Percentiles rank a stretch among this genome's conserved stretches.
Conservation (phyloP, 2,888 invertebrate genomes). For the Lithophane socia region DNA sequence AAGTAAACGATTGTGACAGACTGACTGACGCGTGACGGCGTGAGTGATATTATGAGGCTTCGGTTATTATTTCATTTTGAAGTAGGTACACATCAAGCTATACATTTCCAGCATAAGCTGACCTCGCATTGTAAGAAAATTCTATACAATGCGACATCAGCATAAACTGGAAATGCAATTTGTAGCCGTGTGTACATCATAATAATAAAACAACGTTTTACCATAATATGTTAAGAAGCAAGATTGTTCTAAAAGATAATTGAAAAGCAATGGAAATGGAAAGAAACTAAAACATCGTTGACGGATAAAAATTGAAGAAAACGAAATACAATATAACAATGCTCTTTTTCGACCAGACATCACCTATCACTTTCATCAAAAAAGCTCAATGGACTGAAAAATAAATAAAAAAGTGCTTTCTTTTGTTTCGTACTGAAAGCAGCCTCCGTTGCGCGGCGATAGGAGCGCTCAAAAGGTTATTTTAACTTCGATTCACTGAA, state of each 20-base stretch:
- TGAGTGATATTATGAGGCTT: slow-evolving; percentile 42
- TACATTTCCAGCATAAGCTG: too few relatives aligned
- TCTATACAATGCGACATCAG: too few relatives aligned
- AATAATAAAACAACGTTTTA: background rate
- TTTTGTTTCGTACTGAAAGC: slow-evolving; percentile 56
- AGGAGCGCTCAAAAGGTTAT: slow-evolving; percentile 50
- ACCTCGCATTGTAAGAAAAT: too few relatives aligned
- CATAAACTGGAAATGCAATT: too few relatives aligned
- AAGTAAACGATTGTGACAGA: slow-evolving; percentile 50
- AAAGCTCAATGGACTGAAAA: slow-evolving; percentile 42
- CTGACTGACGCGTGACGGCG: slow-evolving; percentile 37
- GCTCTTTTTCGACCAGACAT: slow-evolving; percentile 40
- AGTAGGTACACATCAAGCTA: too few relatives aligned
- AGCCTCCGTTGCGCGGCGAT: slow-evolving; percentile 47
- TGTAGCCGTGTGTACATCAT: too few relatives aligned
- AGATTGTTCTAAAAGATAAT: background rate
- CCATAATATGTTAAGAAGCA: too few relatives aligned
- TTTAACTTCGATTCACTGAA: slow-evolving; percentile 53
- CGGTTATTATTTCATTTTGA: slow-evolving; percentile 36
- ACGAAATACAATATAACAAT: slow-evolving; percentile 22
- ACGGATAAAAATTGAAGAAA: slow-evolving; percentile 9
- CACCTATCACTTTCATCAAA: slow-evolving; percentile 48
- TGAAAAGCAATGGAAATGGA: background rate
- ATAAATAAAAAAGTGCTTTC: slow-evolving; percentile 41
- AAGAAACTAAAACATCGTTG: background rate